Evolutionary conservation across 2,797 vertebrate species (phyloP).

Genomic region (Tympanoctomys barrerae): DNA sequence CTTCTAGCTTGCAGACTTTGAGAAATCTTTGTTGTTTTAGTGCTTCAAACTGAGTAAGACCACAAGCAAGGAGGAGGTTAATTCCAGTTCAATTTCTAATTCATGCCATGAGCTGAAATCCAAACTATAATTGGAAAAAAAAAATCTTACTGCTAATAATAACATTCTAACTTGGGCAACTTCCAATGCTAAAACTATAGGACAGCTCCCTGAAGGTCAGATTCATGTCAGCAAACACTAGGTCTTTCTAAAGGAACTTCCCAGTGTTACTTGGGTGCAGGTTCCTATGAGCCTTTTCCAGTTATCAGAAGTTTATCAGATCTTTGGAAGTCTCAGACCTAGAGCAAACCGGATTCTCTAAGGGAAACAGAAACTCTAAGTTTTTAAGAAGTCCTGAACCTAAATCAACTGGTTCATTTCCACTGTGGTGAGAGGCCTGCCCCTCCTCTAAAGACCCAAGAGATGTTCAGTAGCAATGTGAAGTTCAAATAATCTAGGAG

Average conservation of each 20-base stretch:
- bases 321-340: not conserved
- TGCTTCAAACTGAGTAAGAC: not conserved
- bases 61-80: not conserved
- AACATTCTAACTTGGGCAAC: constrained; percentile 41
- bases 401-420: constrained; percentile 48
- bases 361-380: not conserved
- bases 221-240: not conserved
- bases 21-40: not conserved
- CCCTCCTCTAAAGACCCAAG: not conserved
- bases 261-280: not conserved
- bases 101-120: constrained; percentile 7
- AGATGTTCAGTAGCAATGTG: not conserved
- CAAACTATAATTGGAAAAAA: not conserved
- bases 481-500: not conserved
- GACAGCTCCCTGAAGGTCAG: not conserved
- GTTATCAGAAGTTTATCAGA: not conserved
- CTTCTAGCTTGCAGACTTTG: not conserved
- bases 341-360: constrained; percentile 32
- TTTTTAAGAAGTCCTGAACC: not conserved
- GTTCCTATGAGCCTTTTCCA: constrained; percentile 38
- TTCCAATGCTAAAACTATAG: constrained; percentile 35
- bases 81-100: constrained; percentile 36
- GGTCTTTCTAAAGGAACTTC: not conserved
- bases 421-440: not conserved
- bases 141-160: not conserved